A percentile compares a stretch with the other conserved stretches of the same genome.
These are phyloP conservation scores for Poeciliopsis paucimaculata DNA, from an alignment of 2,797 vertebrate species.

Conservation along the genomic window DNA sequence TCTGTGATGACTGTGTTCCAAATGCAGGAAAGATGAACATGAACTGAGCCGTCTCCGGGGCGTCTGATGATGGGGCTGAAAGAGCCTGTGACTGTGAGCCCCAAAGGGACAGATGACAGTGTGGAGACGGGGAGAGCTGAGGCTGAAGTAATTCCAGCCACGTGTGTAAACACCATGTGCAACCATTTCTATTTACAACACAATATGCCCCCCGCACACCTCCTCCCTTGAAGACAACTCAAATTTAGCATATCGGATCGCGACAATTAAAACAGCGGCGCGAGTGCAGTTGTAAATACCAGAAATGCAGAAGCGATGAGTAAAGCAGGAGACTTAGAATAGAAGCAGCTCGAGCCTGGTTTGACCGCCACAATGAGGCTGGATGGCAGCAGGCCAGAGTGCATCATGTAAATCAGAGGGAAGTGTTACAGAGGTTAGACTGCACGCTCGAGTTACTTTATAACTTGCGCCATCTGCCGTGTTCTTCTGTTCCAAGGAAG, in stretches of 20 bases:
- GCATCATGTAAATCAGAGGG: slow-evolving; percentile 53
- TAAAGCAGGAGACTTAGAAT: slow-evolving; percentile 5
- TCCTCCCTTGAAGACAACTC: not conserved
- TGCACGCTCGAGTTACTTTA: slow-evolving; percentile 59
- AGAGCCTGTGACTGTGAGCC: slow-evolving; percentile 38
- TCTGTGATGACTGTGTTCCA: slow-evolving; percentile 20
- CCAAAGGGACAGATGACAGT: slow-evolving; percentile 42
- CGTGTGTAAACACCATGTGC: slow-evolving; percentile 14
- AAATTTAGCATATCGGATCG: not conserved
- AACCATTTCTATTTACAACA: not conserved
- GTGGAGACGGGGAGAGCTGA: slow-evolving; percentile 12
- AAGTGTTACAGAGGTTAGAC: slow-evolving; percentile 68
- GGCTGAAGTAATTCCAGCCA: slow-evolving; percentile 36
- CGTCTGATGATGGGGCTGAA: slow-evolving; percentile 32
- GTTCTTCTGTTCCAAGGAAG: slow-evolving; percentile 20
- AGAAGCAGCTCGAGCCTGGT: not conserved
- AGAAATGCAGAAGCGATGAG: not conserved
- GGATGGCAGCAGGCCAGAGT: slow-evolving; percentile 49
- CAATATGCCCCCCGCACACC: not conserved
- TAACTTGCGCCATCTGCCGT: slow-evolving; percentile 53
- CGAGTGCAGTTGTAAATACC: not conserved
- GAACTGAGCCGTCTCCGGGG: slow-evolving; percentile 29
- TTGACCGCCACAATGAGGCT: slow-evolving; percentile 1
- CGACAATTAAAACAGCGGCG: not conserved
- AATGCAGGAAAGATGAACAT: slow-evolving; percentile 37